Percentiles rank a stretch among this genome's conserved stretches.
These are phyloP conservation scores for Arvicola amphibius DNA, from an alignment of 2,797 vertebrate genomes.

Conservation along the genomic window DNA sequence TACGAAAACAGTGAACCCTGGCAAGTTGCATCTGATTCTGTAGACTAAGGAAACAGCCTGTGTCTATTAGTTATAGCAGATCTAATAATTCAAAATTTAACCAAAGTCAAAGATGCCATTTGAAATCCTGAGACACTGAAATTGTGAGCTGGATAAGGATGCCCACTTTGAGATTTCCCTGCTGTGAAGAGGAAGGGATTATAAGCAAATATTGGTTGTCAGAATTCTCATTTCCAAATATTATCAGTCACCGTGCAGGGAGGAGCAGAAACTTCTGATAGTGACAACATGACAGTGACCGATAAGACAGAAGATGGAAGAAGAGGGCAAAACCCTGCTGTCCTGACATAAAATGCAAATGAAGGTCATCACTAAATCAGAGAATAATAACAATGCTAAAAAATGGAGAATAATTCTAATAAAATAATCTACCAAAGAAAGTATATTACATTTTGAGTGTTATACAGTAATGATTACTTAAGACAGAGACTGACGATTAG, in stretches of 20 bases:
- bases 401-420: not conserved
- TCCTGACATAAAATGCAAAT: not conserved
- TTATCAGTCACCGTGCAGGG: not conserved
- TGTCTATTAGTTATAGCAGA: not conserved
- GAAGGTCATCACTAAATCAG: not conserved
- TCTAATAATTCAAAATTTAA: not conserved
- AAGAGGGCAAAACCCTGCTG: rapidly evolving
- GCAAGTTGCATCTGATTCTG: not conserved
- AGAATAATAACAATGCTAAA: not conserved
- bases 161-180: not conserved
- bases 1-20: not conserved
- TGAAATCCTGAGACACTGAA: not conserved
- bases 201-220: not conserved
- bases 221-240: not conserved
- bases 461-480: not conserved
- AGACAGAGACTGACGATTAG: not conserved
- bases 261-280: not conserved
- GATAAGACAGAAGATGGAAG: not conserved
- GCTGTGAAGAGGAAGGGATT: not conserved
- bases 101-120: not conserved
- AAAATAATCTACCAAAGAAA: not conserved
- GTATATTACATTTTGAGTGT: not conserved
- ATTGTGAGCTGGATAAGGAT: not conserved
- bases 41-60: not conserved
- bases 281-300: not conserved